These are phyloP conservation scores for Leptopilina drosophilae DNA, from an alignment of 2,888 invertebrate species.

Conservation along the genomic window DNA sequence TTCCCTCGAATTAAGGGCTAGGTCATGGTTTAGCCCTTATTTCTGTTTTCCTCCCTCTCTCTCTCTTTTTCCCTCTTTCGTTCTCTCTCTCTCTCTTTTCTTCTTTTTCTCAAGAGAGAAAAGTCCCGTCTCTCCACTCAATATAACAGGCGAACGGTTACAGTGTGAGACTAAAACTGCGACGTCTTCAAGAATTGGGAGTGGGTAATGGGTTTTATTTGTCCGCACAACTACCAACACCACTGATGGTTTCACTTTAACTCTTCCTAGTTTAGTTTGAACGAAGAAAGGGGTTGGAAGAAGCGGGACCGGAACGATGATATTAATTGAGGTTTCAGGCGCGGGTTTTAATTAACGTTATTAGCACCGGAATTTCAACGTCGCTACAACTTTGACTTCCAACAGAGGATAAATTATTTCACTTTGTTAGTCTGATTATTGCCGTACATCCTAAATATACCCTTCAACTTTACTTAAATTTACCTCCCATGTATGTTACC, in stretches of 20 bases:
- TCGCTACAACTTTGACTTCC: slow-evolving; percentile 39
- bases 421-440: slow-evolving; percentile 33
- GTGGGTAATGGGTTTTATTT: slow-evolving; percentile 76
- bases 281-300: slow-evolving; percentile 53
- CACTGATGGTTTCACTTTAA: slow-evolving; percentile 55
- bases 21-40: slow-evolving; percentile 68
- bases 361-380: slow-evolving; percentile 64
- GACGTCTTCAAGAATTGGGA: slow-evolving; percentile 61
- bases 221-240: slow-evolving; percentile 64
- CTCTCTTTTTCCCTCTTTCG: no score
- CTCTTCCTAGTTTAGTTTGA: slow-evolving; percentile 40
- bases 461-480: slow-evolving; percentile 21
- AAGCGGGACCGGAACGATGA: slow-evolving; percentile 58
- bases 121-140: slow-evolving; percentile 57
- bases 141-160: no score
- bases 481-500: neutral
- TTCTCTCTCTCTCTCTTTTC: no score
- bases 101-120: slow-evolving; percentile 55
- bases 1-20: slow-evolving; percentile 68
- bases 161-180: slow-evolving; percentile 53
- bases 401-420: slow-evolving; percentile 36
- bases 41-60: no score
- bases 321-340: slow-evolving; percentile 73
- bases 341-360: slow-evolving; percentile 75
- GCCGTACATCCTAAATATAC: slow-evolving; percentile 20